These are phyloP conservation scores for Eriocheir sinensis DNA, from an alignment of 1,140 invertebrate species.

Conservation along the genomic window DNA sequence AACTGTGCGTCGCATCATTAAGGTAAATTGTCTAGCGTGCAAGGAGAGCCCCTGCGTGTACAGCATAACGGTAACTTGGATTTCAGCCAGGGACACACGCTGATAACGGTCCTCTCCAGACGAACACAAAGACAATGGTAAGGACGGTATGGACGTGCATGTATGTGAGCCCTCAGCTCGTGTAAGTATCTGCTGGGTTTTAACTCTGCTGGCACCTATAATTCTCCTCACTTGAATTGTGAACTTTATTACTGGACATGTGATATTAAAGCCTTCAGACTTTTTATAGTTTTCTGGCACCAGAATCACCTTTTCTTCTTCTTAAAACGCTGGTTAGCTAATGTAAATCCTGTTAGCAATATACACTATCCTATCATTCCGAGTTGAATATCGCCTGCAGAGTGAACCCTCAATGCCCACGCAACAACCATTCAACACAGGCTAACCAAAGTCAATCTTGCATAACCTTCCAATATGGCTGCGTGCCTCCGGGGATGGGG, in stretches of 20 bases:
- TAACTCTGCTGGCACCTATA: neutral
- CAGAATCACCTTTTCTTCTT: neutral
- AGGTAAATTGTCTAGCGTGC: no score
- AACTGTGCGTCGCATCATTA: neutral
- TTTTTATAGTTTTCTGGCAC: neutral
- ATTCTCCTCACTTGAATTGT: neutral
- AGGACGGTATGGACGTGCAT: neutral
- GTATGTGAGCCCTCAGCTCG: neutral
- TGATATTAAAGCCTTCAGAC: constrained; percentile 4
- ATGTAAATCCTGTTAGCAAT: neutral
- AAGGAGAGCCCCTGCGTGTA: neutral
- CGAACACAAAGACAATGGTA: neutral
- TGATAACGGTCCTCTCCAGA: neutral
- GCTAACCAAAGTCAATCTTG: neutral
- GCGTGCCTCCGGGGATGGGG: neutral
- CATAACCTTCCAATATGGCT: neutral
- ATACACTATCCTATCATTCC: no score
- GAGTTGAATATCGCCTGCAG: neutral
- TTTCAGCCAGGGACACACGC: neutral
- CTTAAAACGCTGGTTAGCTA: neutral
- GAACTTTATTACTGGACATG: neutral
- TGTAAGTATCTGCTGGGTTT: neutral
- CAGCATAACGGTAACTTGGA: neutral
- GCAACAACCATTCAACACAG: neutral
- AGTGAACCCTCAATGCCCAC: neutral